Evolutionary conservation across 2,888 invertebrate species (phyloP), one percentile per base, ranked within the genome.

Genomic region (Latheticus oryzae): DNA sequence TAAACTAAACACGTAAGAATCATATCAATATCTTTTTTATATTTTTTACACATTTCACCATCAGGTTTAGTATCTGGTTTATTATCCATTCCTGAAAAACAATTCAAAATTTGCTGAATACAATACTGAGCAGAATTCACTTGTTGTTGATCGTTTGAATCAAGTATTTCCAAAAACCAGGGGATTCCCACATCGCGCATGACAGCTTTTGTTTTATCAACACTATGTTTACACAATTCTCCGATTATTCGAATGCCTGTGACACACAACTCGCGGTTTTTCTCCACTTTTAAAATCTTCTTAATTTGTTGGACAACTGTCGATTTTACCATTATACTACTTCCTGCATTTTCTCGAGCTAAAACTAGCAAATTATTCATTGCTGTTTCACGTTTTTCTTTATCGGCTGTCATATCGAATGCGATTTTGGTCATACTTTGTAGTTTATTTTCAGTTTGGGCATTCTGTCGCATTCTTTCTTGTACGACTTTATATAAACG

Each of bases 341-440:
- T 87, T 48, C 91, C 95, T n/a, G 89, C 85, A 58, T 85, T 85
- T 75, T 98, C 97, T 66, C 93, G 86, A 1, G 95, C 87, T 54
- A 99, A 79, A 0, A 97, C 97, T 11, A 98, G 79, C 24, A 99
- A 80, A 78, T 99, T 99, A 66, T 92, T 92, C 77, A 94, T 88
- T 0, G 95, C 97, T 61, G 88, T 88, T 71, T 89, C 89, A 3
- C 93, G 84, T 77, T 92, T 92, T 12, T 86, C 93, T 42, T 78
- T 82, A 19, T 88, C 86, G 55, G 81, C 83, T 7, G 77, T 75
- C 2, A 88, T 65, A 54, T 90, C 88, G 77, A 96, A 95, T 0
- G 89, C 90, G 38, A 93, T 78, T 61, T 92, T 89, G 68, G 89
- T 87, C 95, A 94, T 93, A 73, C 88, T 88, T 16, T 87, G 85